Evolutionary conservation across 2,113 vertebrate species (phyloP), one percentile per base, ranked within the genome.

Genomic region (Poeciliopsis retropinna): DNA sequence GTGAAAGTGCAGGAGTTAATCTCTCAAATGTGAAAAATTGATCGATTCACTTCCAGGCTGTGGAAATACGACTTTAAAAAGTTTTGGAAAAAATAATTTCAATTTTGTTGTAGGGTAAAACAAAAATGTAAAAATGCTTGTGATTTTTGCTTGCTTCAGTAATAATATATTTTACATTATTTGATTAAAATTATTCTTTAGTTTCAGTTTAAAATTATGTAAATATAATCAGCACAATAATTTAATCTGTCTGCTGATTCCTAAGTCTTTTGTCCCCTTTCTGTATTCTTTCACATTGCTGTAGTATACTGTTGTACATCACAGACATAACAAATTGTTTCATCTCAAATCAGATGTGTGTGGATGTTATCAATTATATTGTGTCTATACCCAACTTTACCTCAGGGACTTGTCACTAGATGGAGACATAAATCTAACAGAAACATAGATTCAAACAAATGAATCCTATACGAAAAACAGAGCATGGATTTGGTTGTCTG

Each of bases 341-440:
- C 54, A 76, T 76, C 64, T 70, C 61, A 60, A 63, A 73, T 60
- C 64, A 74, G 61, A 27, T 67, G 73, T 67, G 63, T 28, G 31
- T 74, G 29, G 44, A 57, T 60, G 62, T 69, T 81, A 75, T 87
- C 69, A 74, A 64, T 69, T 63, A 60, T 51, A 77, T 32, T 67
- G 34, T 54, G 54, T 73, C 67, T 76, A 57, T 78, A 47, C 67
- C n/a, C 54, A 13, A 75, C 30, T 62, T 84, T 79, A 80, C 89
- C 86, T 82, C 73, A 62, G 84, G 84, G 76, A 87, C 66, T 83
- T 89, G 90, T 91, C 91, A 92, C 88, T 91, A 93, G 87, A 92
- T 92, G 91, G 92, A 93, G 88, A 93, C 85, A 92, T 93, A 88
- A 82, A 91, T 94, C 88, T 90, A 88, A 86, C 86, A 80, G 62